Percentiles rank a stretch among this genome's conserved stretches.
These are phyloP conservation scores for Acanthornis magna DNA, from an alignment of 2,797 vertebrate species.

Conservation along the genomic window DNA sequence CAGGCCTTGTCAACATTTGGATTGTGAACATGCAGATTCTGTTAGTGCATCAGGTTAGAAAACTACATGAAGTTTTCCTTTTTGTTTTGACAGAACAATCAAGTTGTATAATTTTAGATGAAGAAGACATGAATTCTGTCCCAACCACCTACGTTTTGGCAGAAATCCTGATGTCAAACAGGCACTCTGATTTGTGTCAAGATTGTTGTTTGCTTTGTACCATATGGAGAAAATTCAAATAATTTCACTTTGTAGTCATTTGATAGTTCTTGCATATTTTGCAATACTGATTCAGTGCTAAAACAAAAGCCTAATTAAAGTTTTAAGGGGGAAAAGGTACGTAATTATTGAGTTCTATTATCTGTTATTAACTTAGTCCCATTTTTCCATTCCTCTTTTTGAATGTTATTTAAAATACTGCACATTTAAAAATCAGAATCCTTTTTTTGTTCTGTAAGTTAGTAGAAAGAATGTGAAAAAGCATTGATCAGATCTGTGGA, in stretches of 20 bases:
- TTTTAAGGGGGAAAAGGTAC: not conserved
- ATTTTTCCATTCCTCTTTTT: not conserved
- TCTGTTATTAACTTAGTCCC: not conserved
- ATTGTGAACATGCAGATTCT: not conserved
- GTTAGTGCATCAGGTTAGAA: not conserved
- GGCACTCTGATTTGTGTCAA: slow-evolving; percentile 18
- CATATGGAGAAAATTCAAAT: slow-evolving; percentile 26
- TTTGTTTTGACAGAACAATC: slow-evolving; percentile 35
- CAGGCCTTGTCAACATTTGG: not conserved
- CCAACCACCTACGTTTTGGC: slow-evolving; percentile 14
- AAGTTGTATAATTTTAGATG: slow-evolving; percentile 27
- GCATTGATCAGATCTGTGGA: not conserved
- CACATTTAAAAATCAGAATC: not conserved
- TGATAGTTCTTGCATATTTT: not conserved
- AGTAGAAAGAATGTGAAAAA: not conserved
- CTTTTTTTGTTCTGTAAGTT: not conserved
- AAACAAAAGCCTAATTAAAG: not conserved
- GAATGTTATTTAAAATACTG: not conserved
- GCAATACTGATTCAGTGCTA: not conserved
- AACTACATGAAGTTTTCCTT: not conserved
- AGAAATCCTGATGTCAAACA: slow-evolving; percentile 28
- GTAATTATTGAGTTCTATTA: not conserved
- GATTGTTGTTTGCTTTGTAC: not conserved
- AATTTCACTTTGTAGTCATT: not conserved
- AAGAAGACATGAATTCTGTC: not conserved